Evolutionary conservation across 2,888 invertebrate species (phyloP), one percentile per base, ranked within the genome.

Genomic region (Mamestra brassicae): DNA sequence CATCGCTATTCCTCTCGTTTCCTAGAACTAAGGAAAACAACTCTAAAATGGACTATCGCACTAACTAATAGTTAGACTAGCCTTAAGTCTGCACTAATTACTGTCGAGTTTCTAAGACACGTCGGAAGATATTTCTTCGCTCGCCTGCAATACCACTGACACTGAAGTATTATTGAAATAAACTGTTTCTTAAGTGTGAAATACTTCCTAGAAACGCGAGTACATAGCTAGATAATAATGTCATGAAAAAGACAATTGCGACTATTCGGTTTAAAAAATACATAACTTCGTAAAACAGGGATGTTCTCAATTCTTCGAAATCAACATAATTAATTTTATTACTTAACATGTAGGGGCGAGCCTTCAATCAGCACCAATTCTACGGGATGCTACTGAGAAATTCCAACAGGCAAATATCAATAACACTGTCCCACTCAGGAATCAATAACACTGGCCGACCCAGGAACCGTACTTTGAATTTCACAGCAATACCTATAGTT

Each of bases 91-190:
- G 36, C 47, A 11, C 42, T 75, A 55, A 67, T 67, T 75, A 55
- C 61, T 61, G 34, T 10, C 8, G 15, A 65, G 75, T 61, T 60
- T 55, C 13, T 55, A 15, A 61, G 61, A 67, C 57, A 42, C 74
- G 50, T 50, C 10, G n/a, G 4, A 67, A 60, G 2, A 50, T 68
- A 76, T 68, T 68, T 62, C 50, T 76, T 55, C 76, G 8, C 54
- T 68, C 15, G 10, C 34, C 52, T 61, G 60, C 68, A 55, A 50
- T 34, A 36, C n/a, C 15, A 15, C 68, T n/a, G n/a, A 15, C 38
- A 47, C 34, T 62, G 10, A 34, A 68, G 42, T 50, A 34, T 74
- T 74, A 61, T 11, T 65, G 6, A 47, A 55, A 75, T 55, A 42
- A 50, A 15, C 3, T 50, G 50, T 13, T 69, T 61, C 3, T 11